These are phyloP conservation scores for Diadegma fenestrale DNA, from an alignment of 2,888 invertebrate species.

Conservation along the genomic window DNA sequence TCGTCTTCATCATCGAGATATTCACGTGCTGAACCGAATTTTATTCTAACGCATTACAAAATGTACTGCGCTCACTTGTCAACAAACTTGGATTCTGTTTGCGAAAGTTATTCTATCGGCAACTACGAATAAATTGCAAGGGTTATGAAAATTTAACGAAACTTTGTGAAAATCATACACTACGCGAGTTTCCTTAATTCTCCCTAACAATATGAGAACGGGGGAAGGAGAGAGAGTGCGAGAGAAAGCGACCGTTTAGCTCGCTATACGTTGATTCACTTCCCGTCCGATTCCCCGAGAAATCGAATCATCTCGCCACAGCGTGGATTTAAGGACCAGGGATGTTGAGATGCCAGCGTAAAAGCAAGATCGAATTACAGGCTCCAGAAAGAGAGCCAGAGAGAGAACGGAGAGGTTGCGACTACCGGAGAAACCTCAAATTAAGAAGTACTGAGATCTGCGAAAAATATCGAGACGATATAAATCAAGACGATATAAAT, in stretches of 20 bases:
- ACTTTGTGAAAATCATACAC: neutral
- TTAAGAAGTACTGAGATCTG: constrained; percentile 84
- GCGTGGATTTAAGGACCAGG: constrained; percentile 71
- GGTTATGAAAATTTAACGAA: neutral
- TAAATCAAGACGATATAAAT: constrained; percentile 83
- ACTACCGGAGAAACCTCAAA: constrained; percentile 77
- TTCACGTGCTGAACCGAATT: neutral
- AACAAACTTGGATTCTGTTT: neutral
- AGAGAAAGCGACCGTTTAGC: constrained; percentile 49
- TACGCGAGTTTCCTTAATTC: neutral
- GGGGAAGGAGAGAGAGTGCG: neutral
- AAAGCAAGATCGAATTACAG: constrained; percentile 17
- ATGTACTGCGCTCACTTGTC: neutral
- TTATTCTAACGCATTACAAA: neutral
- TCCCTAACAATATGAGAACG: too few species aligned
- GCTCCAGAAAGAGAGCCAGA: constrained; percentile 10
- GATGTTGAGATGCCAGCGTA: constrained; percentile 60
- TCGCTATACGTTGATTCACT: constrained; percentile 78
- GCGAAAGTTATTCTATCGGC: neutral
- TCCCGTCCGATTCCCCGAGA: constrained; percentile 81
- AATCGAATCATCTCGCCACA: constrained; percentile 81
- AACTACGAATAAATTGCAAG: neutral
- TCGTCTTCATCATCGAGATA: neutral
- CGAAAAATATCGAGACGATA: constrained; percentile 83
- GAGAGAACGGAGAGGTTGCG: constrained; percentile 8